Conservation (phyloP, 2,888 invertebrate genomes). For the Esperia sulphurella region DNA sequence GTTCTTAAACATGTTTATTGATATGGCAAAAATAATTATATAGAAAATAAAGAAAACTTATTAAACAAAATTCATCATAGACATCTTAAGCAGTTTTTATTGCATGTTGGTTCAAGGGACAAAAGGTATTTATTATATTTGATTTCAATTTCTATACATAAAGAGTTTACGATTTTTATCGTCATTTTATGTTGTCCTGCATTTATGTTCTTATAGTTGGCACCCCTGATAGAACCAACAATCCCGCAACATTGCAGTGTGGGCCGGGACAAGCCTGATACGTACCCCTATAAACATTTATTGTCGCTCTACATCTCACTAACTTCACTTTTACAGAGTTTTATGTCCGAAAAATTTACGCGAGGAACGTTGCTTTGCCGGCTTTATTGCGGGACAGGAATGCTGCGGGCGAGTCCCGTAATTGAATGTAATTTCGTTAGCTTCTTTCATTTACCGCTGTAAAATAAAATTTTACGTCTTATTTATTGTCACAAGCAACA, state of each 20-base stretch:
- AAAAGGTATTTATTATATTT: no score
- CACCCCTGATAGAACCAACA: background rate
- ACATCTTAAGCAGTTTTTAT: no score
- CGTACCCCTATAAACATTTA: conserved; percentile 70
- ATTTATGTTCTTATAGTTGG: background rate
- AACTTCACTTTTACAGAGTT: conserved; percentile 76
- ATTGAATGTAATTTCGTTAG: conserved; percentile 78
- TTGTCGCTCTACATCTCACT: conserved; percentile 74
- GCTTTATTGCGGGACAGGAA: conserved; percentile 69
- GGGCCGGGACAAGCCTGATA: background rate
- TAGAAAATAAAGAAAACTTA: no score
- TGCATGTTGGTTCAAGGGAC: no score
- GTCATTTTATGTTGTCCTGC: background rate
- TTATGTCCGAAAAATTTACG: conserved; percentile 79
- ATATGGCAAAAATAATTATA: no score
- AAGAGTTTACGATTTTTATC: background rate
- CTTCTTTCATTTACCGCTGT: conserved; percentile 73
- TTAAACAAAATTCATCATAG: no score
- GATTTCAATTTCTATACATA: background rate
- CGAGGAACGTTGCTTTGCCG: conserved; percentile 56
- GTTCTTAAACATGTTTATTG: no score
- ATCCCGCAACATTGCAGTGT: background rate
- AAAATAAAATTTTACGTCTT: conserved; percentile 77
- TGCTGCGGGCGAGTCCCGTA: conserved; percentile 62
- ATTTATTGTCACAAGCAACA: conserved; percentile 70